Conservation (phyloP, 1,140 invertebrate species). For the Belonocnema kinseyi region DNA sequence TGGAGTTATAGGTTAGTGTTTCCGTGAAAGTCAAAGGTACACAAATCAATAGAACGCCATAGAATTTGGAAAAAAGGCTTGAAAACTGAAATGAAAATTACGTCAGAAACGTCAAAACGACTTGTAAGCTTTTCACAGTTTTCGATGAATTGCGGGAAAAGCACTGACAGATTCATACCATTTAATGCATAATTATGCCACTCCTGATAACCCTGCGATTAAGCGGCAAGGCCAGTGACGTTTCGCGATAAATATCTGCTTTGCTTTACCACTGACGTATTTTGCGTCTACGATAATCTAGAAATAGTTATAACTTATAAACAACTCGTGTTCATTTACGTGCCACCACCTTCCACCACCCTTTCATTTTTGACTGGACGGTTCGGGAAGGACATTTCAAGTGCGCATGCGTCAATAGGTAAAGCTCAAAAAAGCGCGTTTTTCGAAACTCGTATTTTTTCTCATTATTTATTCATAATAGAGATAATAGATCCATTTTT, state of each 20-base stretch:
- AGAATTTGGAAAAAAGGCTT: background rate
- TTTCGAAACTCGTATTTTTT: too few species aligned
- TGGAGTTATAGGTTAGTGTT: conserved; percentile 9
- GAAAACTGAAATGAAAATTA: background rate
- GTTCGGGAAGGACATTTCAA: too few species aligned
- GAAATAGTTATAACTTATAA: background rate
- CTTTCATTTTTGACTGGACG: too few species aligned
- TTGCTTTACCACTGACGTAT: background rate
- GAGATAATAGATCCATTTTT: too few species aligned
- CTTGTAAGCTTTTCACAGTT: background rate
- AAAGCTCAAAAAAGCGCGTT: too few species aligned
- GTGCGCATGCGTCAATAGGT: too few species aligned
- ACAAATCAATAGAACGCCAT: conserved; percentile 4
- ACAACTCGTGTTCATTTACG: background rate
- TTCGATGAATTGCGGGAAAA: background rate
- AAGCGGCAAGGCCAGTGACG: conserved; percentile 9
- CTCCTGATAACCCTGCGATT: conserved; percentile 22
- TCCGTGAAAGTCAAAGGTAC: background rate
- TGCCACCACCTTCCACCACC: too few species aligned
- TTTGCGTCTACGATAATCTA: conserved; percentile 6
- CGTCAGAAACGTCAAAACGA: background rate
- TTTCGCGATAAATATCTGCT: background rate
- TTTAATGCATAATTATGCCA: background rate
- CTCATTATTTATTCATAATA: too few species aligned
- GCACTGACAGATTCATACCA: background rate